Evolutionary conservation across 1,140 invertebrate genomes (phyloP), one percentile per base, ranked within the genome.

Genomic region (Argopecten irradians): DNA sequence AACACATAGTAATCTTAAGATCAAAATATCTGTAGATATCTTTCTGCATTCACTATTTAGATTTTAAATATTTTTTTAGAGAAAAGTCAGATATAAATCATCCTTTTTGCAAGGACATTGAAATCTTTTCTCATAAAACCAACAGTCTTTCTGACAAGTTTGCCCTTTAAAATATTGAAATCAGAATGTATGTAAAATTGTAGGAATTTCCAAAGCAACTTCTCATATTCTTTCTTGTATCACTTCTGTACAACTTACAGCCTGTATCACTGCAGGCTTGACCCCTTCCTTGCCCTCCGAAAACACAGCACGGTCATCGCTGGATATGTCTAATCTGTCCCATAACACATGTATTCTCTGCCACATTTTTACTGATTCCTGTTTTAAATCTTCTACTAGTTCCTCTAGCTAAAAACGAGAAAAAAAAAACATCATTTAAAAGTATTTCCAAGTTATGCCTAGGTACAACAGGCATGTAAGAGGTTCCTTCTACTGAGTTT

Each of bases 301-400:
- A 92, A 97, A 97, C 32, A 93, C 93, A 41, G 96, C 92, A 86
- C 96, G 95, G 34, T 96, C 94, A 13, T 95, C 91, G 39, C 96
- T 92, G 34, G 97, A 96, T 84, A 97, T 96, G 16, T 97, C 96
- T 1, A 97, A 94, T 87, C 96, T 96, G 19, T 96, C 96, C 97
- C 97, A 97, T 0, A 97, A 92, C 7, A 94, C 91, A 9, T 95
- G 91, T 0, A 97, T 91, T 89, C 96, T 96, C 11, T 96, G 93
- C 86, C 96, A 95, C 93, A 96, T 95, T 46, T 92, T 90, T 14
- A 86, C 28, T 13, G 89, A 90, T 34, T 88, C 89, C 13, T 90
- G 87, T 71, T 90, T 87, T 84, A 93, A 91, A 33, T 93, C 90
- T 32, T 89, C 84, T 85, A 93, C 91, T 82, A 92, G 87, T 43